Evolutionary conservation across 2,797 vertebrate species (phyloP), one percentile per base, ranked within the genome.

Genomic region (Lepus oiostolus): DNA sequence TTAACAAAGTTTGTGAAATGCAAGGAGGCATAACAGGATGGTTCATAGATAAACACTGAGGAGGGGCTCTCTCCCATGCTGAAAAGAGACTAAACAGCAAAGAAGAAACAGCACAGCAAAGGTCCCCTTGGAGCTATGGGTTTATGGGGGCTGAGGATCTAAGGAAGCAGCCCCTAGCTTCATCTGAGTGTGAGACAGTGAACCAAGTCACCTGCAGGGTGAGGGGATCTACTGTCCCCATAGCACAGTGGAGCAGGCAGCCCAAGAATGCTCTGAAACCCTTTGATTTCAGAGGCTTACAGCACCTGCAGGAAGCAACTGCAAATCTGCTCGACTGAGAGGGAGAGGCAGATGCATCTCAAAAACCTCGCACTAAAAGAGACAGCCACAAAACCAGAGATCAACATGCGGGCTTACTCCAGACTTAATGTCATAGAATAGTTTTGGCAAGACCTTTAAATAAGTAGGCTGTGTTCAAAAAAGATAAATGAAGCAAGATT

Each of bases 361-460:
- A 1, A 60, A 58, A 83, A 74, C 28, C 65, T 50, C 83, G 72
- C 12, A 17, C 62, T 16, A 62, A 65, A 71, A 74, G 42, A 71
- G 81, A 62, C 70, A 77, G 68, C 63, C 80, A 52, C 30, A 88
- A 54, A 67, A 77, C 76, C 82, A 60, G 65, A 10, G 42, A 77
- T 60, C 14, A 35, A 89, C 82, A 47, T 9, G 22, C 17, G 28
- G 35, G 77, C 72, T 77, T 72, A 47, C 24, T 72, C 24, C 54
- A 82, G 58, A 86, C n/a, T 47, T 35, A 54, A n/a, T 74, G 77
- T 74, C 28, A 52, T 14, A 92, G 76, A 70, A 60, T 83, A 38
- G 81, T 42, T 94, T 92, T 68, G 65, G 14, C 38, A 82, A 83
- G 77, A 52, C 21, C 11, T 83, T 86, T 32, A 76, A 82, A 70